A percentile compares a stretch with the other conserved stretches of the same genome.
phyloP scores from a whole-genome alignment of 2,888 invertebrate genomes.

The Hypselothyrea guttata region DNA sequence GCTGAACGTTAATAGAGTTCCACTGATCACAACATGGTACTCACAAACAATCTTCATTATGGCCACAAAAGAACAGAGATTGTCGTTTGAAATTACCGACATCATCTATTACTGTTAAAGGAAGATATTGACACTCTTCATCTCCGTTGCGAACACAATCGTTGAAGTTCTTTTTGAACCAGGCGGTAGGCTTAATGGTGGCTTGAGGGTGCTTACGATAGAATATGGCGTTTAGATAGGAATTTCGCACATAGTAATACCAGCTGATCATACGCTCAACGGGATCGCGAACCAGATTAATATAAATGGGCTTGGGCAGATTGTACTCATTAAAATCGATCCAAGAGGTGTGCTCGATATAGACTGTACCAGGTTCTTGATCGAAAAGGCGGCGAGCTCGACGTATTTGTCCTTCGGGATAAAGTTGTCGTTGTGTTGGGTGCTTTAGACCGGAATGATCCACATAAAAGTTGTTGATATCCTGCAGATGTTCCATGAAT shows the following conservation, averaged over 20 bases:
- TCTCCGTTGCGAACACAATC: constrained; percentile 91
- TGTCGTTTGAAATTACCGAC: constrained; percentile 92
- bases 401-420: constrained; percentile 88
- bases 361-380: constrained; percentile 89
- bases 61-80: constrained; percentile 94
- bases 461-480: constrained; percentile 83
- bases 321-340: constrained; percentile 92
- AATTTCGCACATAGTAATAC: constrained; percentile 94
- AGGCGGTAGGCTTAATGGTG: constrained; percentile 67
- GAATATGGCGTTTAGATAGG: constrained; percentile 86
- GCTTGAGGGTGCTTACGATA: constrained; percentile 92
- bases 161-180: constrained; percentile 87
- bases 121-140: constrained; percentile 90
- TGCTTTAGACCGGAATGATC: constrained; percentile 83
- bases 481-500: constrained; percentile 66
- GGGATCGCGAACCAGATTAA: constrained; percentile 93
- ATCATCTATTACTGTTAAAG: constrained; percentile 89
- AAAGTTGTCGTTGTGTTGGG: constrained; percentile 63
- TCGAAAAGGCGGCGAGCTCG: constrained; percentile 86
- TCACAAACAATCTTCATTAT: constrained; percentile 90
- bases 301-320: constrained; percentile 91
- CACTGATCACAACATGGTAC: constrained; percentile 68
- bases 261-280: constrained; percentile 94
- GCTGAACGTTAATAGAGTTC: constrained; percentile 2
- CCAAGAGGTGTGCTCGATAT: constrained; percentile 94